Conservation (phyloP, 1,140 invertebrate genomes). For the Glossosoma conforme region DNA sequence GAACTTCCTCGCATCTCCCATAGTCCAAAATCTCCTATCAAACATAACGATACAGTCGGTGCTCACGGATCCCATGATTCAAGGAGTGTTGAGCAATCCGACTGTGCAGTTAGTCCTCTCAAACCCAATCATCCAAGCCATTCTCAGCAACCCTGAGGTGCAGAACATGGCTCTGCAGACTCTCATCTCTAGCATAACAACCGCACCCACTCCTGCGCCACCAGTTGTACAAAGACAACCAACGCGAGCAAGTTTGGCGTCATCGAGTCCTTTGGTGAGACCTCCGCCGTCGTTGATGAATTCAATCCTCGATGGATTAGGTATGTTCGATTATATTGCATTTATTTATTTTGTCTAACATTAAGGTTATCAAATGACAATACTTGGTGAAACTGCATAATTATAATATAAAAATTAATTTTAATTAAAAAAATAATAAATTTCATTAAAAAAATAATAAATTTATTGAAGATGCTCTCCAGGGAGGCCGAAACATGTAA, state of each 20-base stretch:
- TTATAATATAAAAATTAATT: too few relatives aligned
- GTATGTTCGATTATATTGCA: slow-evolving; percentile 1
- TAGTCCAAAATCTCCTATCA: slow-evolving; percentile 22
- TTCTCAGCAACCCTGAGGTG: slow-evolving; percentile 17
- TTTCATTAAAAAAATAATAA: too few relatives aligned
- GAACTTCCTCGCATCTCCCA: slow-evolving; percentile 14
- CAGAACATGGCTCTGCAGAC: slow-evolving; percentile 13
- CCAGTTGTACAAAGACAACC: not conserved
- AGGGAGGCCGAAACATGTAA: too few relatives aligned
- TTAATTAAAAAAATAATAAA: too few relatives aligned
- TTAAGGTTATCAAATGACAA: not conserved
- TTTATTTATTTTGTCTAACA: not conserved
- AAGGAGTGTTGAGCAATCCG: slow-evolving; percentile 19
- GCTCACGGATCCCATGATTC: slow-evolving; percentile 16
- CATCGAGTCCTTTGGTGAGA: slow-evolving; percentile 2
- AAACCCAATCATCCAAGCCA: slow-evolving; percentile 22
- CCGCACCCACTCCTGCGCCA: not conserved
- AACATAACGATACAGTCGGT: slow-evolving; percentile 27
- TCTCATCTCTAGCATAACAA: slow-evolving; percentile 2
- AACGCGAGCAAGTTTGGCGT: not conserved
- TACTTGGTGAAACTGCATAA: too few relatives aligned
- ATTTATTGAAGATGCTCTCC: too few relatives aligned
- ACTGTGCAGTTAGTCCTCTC: slow-evolving; percentile 19
- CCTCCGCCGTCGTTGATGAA: not conserved
- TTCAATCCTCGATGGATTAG: slow-evolving; percentile 5